Percentiles rank a stretch among this genome's conserved stretches.
Evolutionary conservation across 2,888 invertebrate genomes (phyloP).

Genomic region (Agrotis clavis): DNA sequence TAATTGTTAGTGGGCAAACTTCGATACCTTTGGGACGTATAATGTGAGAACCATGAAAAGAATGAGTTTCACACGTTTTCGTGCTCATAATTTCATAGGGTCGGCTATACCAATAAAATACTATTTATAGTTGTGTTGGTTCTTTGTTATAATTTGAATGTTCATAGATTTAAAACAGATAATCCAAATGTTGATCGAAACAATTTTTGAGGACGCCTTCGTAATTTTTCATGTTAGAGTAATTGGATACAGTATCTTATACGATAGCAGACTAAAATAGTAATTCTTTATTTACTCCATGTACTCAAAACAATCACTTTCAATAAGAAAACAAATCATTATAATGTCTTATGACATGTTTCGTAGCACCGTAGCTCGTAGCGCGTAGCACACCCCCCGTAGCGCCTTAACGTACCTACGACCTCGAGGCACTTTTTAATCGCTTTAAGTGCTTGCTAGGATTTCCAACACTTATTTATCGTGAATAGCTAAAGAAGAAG

Average conservation of each 20-base stretch:
- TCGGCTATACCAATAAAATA: background rate
- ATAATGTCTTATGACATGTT: slow-evolving; percentile 47
- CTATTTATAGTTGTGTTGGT: background rate
- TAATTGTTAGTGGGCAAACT: slow-evolving; percentile 70
- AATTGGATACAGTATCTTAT: background rate
- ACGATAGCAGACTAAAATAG: background rate
- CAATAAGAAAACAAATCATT: slow-evolving; percentile 37
- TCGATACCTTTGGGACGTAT: slow-evolving; percentile 76
- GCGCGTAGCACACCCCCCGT: slow-evolving; percentile 69
- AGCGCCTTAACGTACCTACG: slow-evolving; percentile 70
- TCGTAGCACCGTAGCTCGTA: slow-evolving; percentile 50
- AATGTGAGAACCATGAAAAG: slow-evolving; percentile 76
- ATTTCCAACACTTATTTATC: slow-evolving; percentile 84
- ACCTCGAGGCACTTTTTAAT: slow-evolving; percentile 84
- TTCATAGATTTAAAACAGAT: background rate
- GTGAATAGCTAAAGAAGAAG: slow-evolving; percentile 82
- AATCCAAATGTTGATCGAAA: background rate
- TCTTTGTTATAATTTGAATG: background rate
- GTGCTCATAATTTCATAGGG: slow-evolving; percentile 1
- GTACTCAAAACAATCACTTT: slow-evolving; percentile 27
- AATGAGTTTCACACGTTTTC: slow-evolving; percentile 73
- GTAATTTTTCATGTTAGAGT: background rate
- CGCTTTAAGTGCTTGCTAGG: slow-evolving; percentile 87
- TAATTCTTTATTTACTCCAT: background rate
- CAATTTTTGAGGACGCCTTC: background rate